phyloP scores from a whole-genome alignment of 2,888 invertebrate species.

The Epiperipatus broadwayi region DNA sequence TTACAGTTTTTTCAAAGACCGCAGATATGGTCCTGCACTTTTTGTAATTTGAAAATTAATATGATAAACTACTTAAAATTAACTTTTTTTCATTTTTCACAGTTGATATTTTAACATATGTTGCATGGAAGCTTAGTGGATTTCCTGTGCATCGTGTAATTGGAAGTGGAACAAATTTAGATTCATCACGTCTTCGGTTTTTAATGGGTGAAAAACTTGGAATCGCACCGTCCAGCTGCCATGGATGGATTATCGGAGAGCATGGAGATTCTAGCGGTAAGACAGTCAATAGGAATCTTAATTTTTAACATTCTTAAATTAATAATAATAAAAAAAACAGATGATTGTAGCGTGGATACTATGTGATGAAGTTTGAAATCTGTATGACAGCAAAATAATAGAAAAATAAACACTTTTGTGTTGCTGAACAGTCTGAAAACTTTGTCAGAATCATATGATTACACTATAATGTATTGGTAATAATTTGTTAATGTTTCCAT shows the following conservation, averaged over 20 bases:
- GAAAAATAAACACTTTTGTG: too few species aligned
- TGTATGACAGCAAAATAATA: too few species aligned
- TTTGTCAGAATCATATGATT: too few species aligned
- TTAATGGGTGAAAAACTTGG: conserved; percentile 59
- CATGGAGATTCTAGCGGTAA: conserved; percentile 72
- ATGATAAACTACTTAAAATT: conserved; percentile 9
- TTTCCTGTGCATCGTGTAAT: conserved; percentile 67
- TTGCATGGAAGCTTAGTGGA: conserved; percentile 84
- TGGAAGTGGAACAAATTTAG: conserved; percentile 80
- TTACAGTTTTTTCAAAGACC: not conserved
- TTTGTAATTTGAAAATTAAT: not conserved
- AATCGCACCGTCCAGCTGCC: conserved; percentile 62
- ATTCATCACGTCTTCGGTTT: conserved; percentile 75
- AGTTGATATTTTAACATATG: conserved; percentile 76
- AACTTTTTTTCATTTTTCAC: too few species aligned
- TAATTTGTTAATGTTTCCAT: too few species aligned
- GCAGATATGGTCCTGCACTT: not conserved
- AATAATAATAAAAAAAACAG: not conserved
- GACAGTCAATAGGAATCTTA: too few species aligned
- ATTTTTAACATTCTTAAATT: not conserved
- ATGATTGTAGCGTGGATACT: too few species aligned
- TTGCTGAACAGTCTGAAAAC: too few species aligned
- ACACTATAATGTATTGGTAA: too few species aligned
- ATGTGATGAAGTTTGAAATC: too few species aligned
- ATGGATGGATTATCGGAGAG: conserved; percentile 84